phyloP scores from a whole-genome alignment of 2,113 vertebrate genomes.

The Alectura lathami region DNA sequence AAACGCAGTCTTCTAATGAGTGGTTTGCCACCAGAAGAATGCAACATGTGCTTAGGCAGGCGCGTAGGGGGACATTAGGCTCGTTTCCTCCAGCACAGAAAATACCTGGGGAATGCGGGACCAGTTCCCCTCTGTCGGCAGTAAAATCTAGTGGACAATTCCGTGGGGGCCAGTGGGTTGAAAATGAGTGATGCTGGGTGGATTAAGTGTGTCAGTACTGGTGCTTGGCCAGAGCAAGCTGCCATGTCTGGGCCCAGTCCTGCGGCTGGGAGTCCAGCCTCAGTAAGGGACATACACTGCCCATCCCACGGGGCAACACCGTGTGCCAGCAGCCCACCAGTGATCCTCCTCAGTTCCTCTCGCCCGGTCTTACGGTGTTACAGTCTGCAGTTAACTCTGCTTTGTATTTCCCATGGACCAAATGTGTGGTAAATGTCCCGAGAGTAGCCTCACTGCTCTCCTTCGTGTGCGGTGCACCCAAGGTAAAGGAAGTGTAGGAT shows the following conservation, averaged over 20 bases:
- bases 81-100: not conserved
- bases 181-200: not conserved
- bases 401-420: slow-evolving; percentile 14
- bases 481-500: not conserved
- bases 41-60: not conserved
- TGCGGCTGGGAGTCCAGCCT: not conserved
- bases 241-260: not conserved
- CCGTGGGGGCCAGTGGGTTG: not conserved
- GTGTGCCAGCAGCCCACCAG: not conserved
- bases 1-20: not conserved
- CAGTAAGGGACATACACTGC: not conserved
- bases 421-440: accelerated
- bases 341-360: not conserved
- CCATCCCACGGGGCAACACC: not conserved
- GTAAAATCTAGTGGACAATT: not conserved
- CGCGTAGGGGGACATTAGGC: not conserved
- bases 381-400: not conserved
- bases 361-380: not conserved
- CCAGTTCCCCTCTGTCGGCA: not conserved
- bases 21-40: not conserved
- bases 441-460: not conserved
- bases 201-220: not conserved
- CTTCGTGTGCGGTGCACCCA: not conserved
- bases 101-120: not conserved
- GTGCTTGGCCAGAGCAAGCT: not conserved